Percentiles rank a stretch among this genome's conserved stretches.
Evolutionary conservation across 2,888 invertebrate genomes (phyloP).

Genomic region (Microctonus brassicae): DNA sequence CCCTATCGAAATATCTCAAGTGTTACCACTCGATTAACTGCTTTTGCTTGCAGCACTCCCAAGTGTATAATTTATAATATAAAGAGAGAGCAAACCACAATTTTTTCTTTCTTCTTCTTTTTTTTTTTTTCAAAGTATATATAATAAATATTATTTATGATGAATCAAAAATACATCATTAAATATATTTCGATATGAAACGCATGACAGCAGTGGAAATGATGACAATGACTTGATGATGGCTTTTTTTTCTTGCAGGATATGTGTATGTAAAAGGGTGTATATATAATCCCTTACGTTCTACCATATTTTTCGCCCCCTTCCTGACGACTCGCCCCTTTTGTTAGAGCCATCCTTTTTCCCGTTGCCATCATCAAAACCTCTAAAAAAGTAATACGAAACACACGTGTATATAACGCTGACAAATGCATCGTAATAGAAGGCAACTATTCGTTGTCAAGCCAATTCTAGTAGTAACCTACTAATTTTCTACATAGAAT

Average conservation of each 20-base stretch:
- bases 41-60: neutral
- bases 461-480: constrained; percentile 69
- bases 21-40: neutral
- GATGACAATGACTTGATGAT: neutral
- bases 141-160: neutral
- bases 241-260: neutral
- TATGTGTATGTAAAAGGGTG: neutral
- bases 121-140: too few species aligned
- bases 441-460: constrained; percentile 67
- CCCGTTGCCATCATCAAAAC: constrained; percentile 1
- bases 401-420: constrained; percentile 46
- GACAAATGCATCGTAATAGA: constrained; percentile 68
- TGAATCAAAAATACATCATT: neutral
- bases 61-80: neutral
- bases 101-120: neutral
- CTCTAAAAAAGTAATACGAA: constrained; percentile 48
- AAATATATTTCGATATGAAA: neutral
- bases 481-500: constrained; percentile 57
- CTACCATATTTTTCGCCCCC: neutral
- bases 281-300: neutral
- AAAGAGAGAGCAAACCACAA: neutral
- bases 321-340: neutral
- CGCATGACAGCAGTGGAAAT: neutral
- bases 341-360: constrained; percentile 11
- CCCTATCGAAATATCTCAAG: neutral